Evolutionary conservation across 1,140 invertebrate genomes (phyloP).

Genomic region (Tetragonula clypearis): DNA sequence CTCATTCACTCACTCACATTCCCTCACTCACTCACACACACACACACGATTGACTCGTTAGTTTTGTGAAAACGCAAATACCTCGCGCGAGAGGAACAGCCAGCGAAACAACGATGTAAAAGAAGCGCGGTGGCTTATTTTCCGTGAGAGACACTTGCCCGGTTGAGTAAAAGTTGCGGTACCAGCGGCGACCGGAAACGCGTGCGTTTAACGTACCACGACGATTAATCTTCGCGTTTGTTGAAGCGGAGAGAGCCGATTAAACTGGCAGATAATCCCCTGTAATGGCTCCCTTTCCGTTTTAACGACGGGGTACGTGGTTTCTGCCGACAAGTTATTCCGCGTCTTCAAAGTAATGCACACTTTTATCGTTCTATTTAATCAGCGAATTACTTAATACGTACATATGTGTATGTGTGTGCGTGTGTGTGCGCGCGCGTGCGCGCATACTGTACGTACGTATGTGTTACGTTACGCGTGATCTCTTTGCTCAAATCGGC

Average conservation of each 20-base stretch:
- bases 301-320: neutral
- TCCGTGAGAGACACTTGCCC: slow-evolving; percentile 9
- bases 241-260: slow-evolving; percentile 39
- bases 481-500: neutral
- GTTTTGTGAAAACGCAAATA: slow-evolving; percentile 28
- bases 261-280: slow-evolving; percentile 33
- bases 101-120: neutral
- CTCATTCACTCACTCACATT: too few relatives aligned
- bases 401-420: neutral
- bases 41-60: slow-evolving; percentile 17
- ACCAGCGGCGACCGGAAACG: slow-evolving; percentile 29
- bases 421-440: too few relatives aligned
- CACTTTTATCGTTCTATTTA: slow-evolving; percentile 7
- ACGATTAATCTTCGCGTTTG: slow-evolving; percentile 47
- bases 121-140: slow-evolving; percentile 36
- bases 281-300: slow-evolving; percentile 30
- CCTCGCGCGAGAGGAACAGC: neutral
- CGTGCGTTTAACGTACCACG: slow-evolving; percentile 39
- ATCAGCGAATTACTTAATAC: neutral
- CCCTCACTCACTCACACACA: too few relatives aligned
- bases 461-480: neutral
- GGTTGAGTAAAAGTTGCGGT: slow-evolving; percentile 19
- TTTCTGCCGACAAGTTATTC: neutral
- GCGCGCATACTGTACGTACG: too few relatives aligned
- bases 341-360: neutral